Evolutionary conservation across 2,888 invertebrate species (phyloP), one percentile per base, ranked within the genome.

Genomic region (Pachliopta kotzebuea): DNA sequence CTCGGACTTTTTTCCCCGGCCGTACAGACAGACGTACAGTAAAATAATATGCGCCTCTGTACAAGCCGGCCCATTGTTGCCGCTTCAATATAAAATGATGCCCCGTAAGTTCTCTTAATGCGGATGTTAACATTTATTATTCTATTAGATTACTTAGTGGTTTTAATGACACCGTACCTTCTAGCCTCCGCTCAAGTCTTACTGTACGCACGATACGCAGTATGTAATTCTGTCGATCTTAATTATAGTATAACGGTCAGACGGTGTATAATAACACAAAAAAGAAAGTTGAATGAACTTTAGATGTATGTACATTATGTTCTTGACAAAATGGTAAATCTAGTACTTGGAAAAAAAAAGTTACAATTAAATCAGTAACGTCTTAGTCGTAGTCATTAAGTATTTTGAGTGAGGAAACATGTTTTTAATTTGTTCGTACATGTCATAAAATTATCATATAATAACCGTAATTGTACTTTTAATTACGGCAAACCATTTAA

Each of bases 111-210:
- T 79, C 77, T 83, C 82, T 84, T 90, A 89, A 88, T 86, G 83
- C 88, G 90, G 90, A 90, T 87, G 89, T 85, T 81, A 83, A 84
- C 89, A 85, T 89, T 90, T 87, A 90, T 88, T 86, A 87, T 87
- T 88, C 84, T 87, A 88, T 85, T 86, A 79, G 78, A 80, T 80
- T 81, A 80, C 74, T 74, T 74, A 74, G 76, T 76, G 74, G 74
- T 75, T 74, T 74, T 72, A 71, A 77, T 75, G 75, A 74, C 64
- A 67, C 60, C 58, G 65, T 67, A 49, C 62, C 56, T 63, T 63
- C 65, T 64, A 62, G 58, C 50, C 20, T 45, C 53, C 29, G 17
- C 26, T 6, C 37, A 14, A 52, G 37, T 45, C 21, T 45, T 24
- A 18, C 20, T 45, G 4, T 52, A 23, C 11, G n/a, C 21, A 21